These are phyloP conservation scores for Erinaceus europaeus DNA, from an alignment of 2,113 vertebrate genomes.

Conservation along the genomic window DNA sequence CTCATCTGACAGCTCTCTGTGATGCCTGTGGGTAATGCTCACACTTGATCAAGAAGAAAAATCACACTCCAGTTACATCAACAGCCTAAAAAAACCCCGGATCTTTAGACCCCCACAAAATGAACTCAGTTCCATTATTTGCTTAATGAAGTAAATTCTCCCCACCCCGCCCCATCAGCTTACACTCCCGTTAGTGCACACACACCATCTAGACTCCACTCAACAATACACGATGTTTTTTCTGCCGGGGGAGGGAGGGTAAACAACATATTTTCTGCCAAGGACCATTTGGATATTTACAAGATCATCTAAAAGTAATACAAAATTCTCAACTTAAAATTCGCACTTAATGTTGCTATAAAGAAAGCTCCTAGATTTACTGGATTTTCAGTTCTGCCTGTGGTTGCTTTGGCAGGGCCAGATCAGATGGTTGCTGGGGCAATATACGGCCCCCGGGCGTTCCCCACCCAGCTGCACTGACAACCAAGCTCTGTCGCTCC, in stretches of 20 bases:
- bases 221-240: neutral
- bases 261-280: too few relatives aligned
- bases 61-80: neutral
- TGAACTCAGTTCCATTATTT: slow-evolving; percentile 31
- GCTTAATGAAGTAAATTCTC: slow-evolving; percentile 38
- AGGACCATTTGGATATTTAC: too few relatives aligned
- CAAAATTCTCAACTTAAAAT: too few relatives aligned
- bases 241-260: neutral
- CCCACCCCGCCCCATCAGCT: neutral
- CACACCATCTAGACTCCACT: neutral
- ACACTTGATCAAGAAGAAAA: neutral
- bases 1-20: neutral
- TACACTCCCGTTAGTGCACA: neutral
- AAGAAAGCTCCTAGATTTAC: too few relatives aligned
- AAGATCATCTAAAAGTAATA: too few relatives aligned
- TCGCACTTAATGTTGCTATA: too few relatives aligned
- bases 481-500: too few relatives aligned
- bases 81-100: slow-evolving; percentile 18
- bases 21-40: slow-evolving; percentile 57
- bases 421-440: too few relatives aligned
- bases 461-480: too few relatives aligned
- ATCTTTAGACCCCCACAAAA: slow-evolving; percentile 1
- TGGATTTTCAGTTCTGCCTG: too few relatives aligned
- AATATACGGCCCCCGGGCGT: too few relatives aligned
- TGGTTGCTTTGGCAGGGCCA: too few relatives aligned